Evolutionary conservation across 2,797 vertebrate species (phyloP), one percentile per base, ranked within the genome.

Genomic region (Enteromius afrohamiltoni): DNA sequence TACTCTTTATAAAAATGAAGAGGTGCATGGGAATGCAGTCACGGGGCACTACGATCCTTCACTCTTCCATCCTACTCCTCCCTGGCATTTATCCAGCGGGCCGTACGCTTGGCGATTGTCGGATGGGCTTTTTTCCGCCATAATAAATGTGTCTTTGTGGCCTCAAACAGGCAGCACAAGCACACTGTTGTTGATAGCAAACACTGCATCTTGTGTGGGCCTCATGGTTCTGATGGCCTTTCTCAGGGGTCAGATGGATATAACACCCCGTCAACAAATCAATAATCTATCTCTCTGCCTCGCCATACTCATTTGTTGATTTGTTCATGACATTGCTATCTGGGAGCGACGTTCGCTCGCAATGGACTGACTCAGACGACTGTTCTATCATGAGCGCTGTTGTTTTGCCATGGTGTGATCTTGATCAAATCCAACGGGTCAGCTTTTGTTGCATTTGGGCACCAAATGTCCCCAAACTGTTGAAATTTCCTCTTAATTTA

Each of bases 81-180:
- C 45, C 21, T 86, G 84, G 58, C 42, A 2, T 84, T 21, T 86
- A 62, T 78, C 83, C 9, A 76, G 62, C 51, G 64, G 73, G 81
- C 82, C 74, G 55, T 76, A 70, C 82, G 79, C 73, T 86, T 83
- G 80, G 51, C 77, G 29, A 64, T 51, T 80, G 68, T 71, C 51
- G 53, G 53, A 71, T 77, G 86, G 86, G 86, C 85, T 45, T 69
- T 71, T 84, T 84, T 84, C 82, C 86, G 8, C 65, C 76, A 75
- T 77, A 79, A 91, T 89, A 87, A 91, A 87, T 84, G 85, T 6
- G 51, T 86, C 93, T 93, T 94, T 94, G 92, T 94, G 47, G 53
- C 69, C 6, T 29, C 67, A 67, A 76, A 87, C 86, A 91, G 77
- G 19, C 29, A 47, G 58, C 26, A 92, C 91, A 90, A 82, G 40